Conservation (phyloP, 2,888 invertebrate species). For the Pardosa pseudoannulata region DNA sequence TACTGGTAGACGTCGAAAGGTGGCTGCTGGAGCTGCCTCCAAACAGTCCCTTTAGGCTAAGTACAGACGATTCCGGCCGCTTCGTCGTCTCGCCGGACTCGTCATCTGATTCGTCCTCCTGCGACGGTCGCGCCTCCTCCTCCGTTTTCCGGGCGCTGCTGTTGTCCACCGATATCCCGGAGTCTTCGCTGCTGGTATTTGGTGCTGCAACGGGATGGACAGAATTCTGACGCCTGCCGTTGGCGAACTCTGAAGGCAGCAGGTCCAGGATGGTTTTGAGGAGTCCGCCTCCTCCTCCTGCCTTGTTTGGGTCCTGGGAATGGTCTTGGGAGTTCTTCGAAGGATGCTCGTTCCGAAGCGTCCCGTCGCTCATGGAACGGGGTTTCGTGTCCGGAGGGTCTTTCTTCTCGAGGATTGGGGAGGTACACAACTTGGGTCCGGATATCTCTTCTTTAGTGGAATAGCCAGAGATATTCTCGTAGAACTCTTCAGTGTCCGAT, state of each 20-base stretch:
- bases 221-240: constrained; percentile 16
- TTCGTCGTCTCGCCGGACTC: constrained; percentile 32
- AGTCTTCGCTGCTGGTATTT: constrained; percentile 28
- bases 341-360: not conserved
- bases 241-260: not conserved
- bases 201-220: constrained; percentile 18
- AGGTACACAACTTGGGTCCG: not conserved
- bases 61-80: constrained; percentile 27
- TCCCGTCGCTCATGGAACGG: constrained; percentile 50
- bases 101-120: constrained; percentile 35
- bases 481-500: not conserved
- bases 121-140: constrained; percentile 16
- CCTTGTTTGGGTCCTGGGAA: not conserved
- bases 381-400: constrained; percentile 20
- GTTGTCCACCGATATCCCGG: constrained; percentile 30
- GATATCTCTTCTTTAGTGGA: not conserved
- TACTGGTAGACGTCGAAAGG: constrained; percentile 28
- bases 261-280: constrained; percentile 19
- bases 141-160: not conserved
- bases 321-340: not conserved
- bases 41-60: constrained; percentile 39
- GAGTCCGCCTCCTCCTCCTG: not conserved
- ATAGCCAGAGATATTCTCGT: not conserved
- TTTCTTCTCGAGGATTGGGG: not conserved
- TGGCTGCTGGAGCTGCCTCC: constrained; percentile 35